Conservation (phyloP, 2,113 vertebrate species). For the Paraplagusia blochii region DNA sequence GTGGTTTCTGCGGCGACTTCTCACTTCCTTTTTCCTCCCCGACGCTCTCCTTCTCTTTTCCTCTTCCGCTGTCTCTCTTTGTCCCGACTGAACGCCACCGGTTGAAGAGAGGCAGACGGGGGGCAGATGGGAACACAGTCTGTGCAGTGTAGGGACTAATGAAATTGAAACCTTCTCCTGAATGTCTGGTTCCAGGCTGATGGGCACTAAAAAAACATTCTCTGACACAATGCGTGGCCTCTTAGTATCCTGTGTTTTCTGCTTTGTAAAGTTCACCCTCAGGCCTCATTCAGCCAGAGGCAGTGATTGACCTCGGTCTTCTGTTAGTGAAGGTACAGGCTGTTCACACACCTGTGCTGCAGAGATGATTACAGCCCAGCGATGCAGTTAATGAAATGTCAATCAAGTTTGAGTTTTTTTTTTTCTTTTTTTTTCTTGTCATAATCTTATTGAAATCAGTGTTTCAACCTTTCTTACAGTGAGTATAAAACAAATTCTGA, state of each 20-base stretch:
- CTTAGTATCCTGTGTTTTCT: slow-evolving; percentile 41
- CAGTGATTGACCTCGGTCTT: slow-evolving; percentile 52
- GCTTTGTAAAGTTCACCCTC: slow-evolving; percentile 37
- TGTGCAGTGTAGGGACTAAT: slow-evolving; percentile 66
- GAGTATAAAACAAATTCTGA: not conserved
- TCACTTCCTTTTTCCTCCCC: slow-evolving; percentile 18
- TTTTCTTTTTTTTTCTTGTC: not conserved
- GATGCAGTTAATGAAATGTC: slow-evolving; percentile 36
- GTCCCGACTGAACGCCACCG: slow-evolving; percentile 39
- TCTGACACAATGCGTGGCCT: slow-evolving; percentile 43
- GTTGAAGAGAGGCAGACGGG: slow-evolving; percentile 64
- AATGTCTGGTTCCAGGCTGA: slow-evolving; percentile 66
- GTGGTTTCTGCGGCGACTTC: slow-evolving; percentile 14
- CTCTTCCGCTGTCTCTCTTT: slow-evolving; percentile 35
- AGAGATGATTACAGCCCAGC: slow-evolving; percentile 37
- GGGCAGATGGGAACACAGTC: slow-evolving; percentile 56
- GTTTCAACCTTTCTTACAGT: not conserved
- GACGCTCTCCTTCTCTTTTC: slow-evolving; percentile 12
- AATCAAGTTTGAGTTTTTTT: slow-evolving; percentile 20
- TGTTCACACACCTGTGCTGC: slow-evolving; percentile 57
- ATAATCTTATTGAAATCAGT: not conserved
- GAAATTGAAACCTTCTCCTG: slow-evolving; percentile 68
- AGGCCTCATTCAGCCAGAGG: slow-evolving; percentile 33
- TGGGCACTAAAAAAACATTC: slow-evolving; percentile 42
- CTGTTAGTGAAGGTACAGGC: slow-evolving; percentile 50